Conservation (phyloP, 2,888 invertebrate genomes). For the Phania funesta region DNA sequence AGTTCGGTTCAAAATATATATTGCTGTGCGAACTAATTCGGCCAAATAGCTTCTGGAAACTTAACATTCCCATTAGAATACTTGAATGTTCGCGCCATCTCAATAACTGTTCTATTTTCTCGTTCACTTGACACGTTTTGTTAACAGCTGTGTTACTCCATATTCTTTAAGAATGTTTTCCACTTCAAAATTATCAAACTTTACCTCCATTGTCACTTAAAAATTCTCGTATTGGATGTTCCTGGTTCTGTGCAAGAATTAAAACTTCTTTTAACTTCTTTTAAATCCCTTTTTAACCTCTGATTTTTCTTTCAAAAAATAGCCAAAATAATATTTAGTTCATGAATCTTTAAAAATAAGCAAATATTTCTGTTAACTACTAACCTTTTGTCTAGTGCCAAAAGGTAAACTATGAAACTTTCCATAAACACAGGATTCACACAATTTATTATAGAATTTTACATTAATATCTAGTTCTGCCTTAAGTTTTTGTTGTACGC, state of each 20-base stretch:
- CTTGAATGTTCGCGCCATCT: not conserved
- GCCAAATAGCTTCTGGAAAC: slow-evolving; percentile 55
- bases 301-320: slow-evolving; percentile 7
- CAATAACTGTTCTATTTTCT: slow-evolving; percentile 21
- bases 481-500: no score
- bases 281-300: no score
- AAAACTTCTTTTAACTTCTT: no score
- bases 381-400: no score
- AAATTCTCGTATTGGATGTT: no score
- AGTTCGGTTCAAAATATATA: slow-evolving; percentile 47
- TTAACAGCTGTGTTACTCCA: slow-evolving; percentile 49
- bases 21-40: slow-evolving; percentile 13
- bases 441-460: not conserved
- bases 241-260: not conserved
- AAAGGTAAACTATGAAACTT: no score
- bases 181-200: slow-evolving; percentile 47
- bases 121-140: slow-evolving; percentile 48
- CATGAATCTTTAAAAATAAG: slow-evolving; percentile 45
- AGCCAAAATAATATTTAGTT: slow-evolving; percentile 38
- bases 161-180: slow-evolving; percentile 4
- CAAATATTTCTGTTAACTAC: slow-evolving; percentile 31
- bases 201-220: slow-evolving; percentile 44
- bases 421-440: no score
- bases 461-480: no score
- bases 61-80: slow-evolving; percentile 41